Percentiles rank a stretch among this genome's conserved stretches.
phyloP scores from a whole-genome alignment of 2,113 vertebrate genomes.

The Salvelinus sp. region DNA sequence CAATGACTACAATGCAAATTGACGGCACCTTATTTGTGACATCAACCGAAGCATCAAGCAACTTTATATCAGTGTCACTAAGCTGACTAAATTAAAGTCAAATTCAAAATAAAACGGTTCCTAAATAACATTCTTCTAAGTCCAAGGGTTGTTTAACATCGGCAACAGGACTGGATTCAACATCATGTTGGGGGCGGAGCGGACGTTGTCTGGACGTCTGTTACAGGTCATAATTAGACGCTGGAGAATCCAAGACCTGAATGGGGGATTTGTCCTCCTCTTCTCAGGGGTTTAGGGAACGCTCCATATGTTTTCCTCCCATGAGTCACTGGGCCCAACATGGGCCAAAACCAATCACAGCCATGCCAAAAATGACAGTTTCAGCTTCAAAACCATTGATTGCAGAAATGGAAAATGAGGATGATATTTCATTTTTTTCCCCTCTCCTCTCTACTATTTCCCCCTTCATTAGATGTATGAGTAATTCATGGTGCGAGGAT shows the following conservation, averaged over 20 bases:
- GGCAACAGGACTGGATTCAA: slow-evolving; percentile 3
- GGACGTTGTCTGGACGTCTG: slow-evolving; percentile 35
- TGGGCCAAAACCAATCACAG: slow-evolving; percentile 84
- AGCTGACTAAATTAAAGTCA: slow-evolving; percentile 31
- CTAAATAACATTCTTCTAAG: too few species aligned
- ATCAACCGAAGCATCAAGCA: too few species aligned
- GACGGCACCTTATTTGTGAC: too few species aligned
- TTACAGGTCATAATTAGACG: slow-evolving; percentile 50
- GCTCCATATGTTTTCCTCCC: slow-evolving; percentile 80
- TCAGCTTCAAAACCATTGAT: slow-evolving; percentile 74
- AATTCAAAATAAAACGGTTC: slow-evolving; percentile 6
- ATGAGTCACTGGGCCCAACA: slow-evolving; percentile 78
- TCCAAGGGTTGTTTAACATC: too few species aligned
- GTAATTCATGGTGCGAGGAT: slow-evolving; percentile 28
- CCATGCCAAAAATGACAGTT: slow-evolving; percentile 83
- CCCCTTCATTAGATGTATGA: slow-evolving; percentile 28
- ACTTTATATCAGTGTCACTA: slow-evolving; percentile 2
- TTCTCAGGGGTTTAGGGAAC: slow-evolving; percentile 67
- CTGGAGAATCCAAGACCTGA: slow-evolving; percentile 56
- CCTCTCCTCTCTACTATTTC: slow-evolving; percentile 34
- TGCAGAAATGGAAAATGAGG: slow-evolving; percentile 64
- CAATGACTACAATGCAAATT: too few species aligned
- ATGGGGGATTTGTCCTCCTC: slow-evolving; percentile 68
- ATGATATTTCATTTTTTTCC: slow-evolving; percentile 54
- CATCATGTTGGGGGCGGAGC: slow-evolving; percentile 16